Conservation (phyloP, 64 coral and sea anemone species). For the Actinia equina region DNA sequence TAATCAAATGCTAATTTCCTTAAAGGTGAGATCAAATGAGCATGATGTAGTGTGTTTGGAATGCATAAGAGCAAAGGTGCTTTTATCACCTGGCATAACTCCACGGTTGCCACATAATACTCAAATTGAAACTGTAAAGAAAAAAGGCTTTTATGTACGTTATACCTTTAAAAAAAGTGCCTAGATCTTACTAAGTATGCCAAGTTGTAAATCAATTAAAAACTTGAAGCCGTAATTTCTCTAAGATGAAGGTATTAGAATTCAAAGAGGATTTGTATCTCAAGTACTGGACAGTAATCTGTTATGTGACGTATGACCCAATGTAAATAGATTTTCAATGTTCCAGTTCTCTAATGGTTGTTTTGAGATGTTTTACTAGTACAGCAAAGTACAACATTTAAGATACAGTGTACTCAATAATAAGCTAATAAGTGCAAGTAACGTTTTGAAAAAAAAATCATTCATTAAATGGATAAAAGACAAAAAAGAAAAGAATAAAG, state of each 20-base stretch:
- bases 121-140: neutral
- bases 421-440: neutral
- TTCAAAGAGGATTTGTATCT: neutral
- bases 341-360: too few relatives aligned
- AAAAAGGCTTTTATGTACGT: neutral
- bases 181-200: neutral
- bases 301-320: neutral
- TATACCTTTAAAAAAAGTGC: neutral
- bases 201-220: neutral
- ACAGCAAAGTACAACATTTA: neutral
- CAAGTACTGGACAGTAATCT: neutral
- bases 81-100: neutral
- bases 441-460: neutral
- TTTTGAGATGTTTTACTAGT: too few relatives aligned
- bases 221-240: neutral
- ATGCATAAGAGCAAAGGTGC: neutral
- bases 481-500: neutral
- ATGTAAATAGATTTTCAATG: conserved; percentile 1
- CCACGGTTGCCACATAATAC: neutral
- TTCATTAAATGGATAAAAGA: neutral
- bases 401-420: neutral
- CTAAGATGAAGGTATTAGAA: neutral
- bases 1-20: neutral
- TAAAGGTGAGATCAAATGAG: neutral
- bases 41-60: neutral